Evolutionary conservation across 2,113 vertebrate species (phyloP).

Genomic region (Coryphaenoides rupestris): DNA sequence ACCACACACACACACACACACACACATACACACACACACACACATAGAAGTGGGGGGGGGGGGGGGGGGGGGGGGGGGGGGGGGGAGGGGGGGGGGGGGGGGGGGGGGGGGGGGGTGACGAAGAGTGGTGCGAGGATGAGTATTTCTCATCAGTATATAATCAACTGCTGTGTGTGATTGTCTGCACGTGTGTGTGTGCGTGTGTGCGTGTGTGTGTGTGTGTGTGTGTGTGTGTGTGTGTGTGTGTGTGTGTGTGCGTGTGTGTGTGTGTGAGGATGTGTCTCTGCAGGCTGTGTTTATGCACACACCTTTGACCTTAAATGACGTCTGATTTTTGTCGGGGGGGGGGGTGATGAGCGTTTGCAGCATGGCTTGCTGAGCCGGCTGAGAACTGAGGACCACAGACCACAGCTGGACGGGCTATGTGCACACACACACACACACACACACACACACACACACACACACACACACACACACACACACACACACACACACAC

Average conservation of each 20-base stretch:
- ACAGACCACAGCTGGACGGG: too few species aligned
- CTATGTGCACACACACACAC: not conserved
- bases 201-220: not conserved
- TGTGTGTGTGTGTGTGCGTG: too few species aligned
- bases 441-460: not conserved
- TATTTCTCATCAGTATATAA: too few species aligned
- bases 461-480: not conserved
- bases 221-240: too few species aligned
- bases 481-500: not conserved
- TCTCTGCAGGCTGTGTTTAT: conserved; percentile 12
- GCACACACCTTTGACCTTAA: conserved; percentile 51
- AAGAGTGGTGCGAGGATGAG: too few species aligned
- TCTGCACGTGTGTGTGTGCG: not conserved
- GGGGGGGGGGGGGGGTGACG: too few species aligned
- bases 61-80: too few species aligned
- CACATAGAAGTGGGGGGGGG: too few species aligned
- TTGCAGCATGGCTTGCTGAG: conserved; percentile 30
- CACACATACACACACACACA: too few species aligned
- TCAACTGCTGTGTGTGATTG: not conserved
- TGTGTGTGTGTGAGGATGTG: too few species aligned
- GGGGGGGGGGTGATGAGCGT: conserved; percentile 47
- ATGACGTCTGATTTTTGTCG: conserved; percentile 22
- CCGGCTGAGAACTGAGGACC: conserved; percentile 14
- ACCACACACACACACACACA: too few species aligned
- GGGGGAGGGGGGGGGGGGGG: too few species aligned